Evolutionary conservation across 2,888 invertebrate species (phyloP), one percentile per base, ranked within the genome.

Genomic region (Troides helena): DNA sequence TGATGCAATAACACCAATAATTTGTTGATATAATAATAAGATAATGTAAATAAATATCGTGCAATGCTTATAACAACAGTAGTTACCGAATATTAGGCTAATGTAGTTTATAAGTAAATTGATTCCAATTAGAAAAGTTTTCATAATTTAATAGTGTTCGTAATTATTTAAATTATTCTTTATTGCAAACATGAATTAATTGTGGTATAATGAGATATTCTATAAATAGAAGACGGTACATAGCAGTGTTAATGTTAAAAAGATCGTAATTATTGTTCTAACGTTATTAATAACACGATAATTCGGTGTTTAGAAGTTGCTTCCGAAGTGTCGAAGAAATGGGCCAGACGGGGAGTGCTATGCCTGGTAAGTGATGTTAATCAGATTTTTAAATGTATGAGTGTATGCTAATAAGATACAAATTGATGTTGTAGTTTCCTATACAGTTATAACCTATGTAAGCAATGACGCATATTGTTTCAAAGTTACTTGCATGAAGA

Each of bases 281-380:
- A 77, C 76, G 77, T 74, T 72, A 75, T 72, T 74, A 76, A 69
- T 76, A 74, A 72, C 72, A 72, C 77, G 75, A 73, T 77, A 76
- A 77, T 75, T 72, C 62, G 30, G 72, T 71, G 72, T 73, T 72
- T 73, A 72, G 73, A 71, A 72, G 65, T 67, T 70, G 69, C 66
- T 68, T 71, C 74, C 12, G 72, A 72, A 71, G 75, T 72, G 62
- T 67, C 64, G 66, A 46, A 63, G 81, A 82, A 77, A 91, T 91
- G 91, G 91, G 91, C 75, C 91, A 90, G 70, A 86, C 86, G 50
- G 90, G 90, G 72, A 90, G 90, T 66, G 85, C 91, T 1, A 89
- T 90, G 74, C 90, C 89, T 66, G 89, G 91, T 90, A 85, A 90
- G 90, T 87, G 71, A 57, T 69, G 74, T 68, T 81, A 81, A 85